These are phyloP conservation scores for Tetranychus truncatus DNA, from an alignment of 2,888 invertebrate species.

Conservation along the genomic window DNA sequence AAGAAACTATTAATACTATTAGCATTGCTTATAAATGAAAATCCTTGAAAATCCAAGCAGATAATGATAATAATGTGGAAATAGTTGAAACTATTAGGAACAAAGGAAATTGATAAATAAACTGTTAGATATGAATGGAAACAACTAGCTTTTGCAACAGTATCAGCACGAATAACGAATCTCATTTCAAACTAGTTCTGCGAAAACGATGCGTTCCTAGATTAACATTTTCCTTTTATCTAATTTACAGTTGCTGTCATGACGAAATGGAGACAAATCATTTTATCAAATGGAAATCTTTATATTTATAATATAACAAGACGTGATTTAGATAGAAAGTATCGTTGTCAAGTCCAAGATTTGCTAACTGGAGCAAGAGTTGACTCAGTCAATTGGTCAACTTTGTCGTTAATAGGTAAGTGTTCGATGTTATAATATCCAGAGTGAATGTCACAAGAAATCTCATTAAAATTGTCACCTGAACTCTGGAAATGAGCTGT, in stretches of 20 bases:
- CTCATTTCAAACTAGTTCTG: no score
- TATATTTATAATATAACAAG: slow-evolving; percentile 23
- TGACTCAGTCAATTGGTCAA: slow-evolving; percentile 24
- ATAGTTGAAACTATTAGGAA: background rate
- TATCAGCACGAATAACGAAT: no score
- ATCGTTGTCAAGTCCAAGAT: slow-evolving; percentile 26
- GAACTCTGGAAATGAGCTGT: no score
- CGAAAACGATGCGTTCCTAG: no score
- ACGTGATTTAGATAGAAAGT: slow-evolving; percentile 22
- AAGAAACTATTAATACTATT: background rate
- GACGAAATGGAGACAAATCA: slow-evolving; percentile 14
- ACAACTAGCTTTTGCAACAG: no score
- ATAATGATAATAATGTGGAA: background rate
- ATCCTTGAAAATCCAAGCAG: background rate
- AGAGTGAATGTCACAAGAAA: no score
- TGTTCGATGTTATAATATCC: no score
- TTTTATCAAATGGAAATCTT: slow-evolving; percentile 23
- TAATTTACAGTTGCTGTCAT: background rate
- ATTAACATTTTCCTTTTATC: background rate
- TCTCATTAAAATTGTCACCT: no score
- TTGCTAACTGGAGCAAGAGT: slow-evolving; percentile 23
- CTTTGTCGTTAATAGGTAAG: slow-evolving; percentile 24
- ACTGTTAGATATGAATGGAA: no score
- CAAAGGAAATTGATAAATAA: no score
- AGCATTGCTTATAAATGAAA: background rate